Evolutionary conservation across 2,113 vertebrate genomes (phyloP).

Genomic region (Phocoena phocoena): DNA sequence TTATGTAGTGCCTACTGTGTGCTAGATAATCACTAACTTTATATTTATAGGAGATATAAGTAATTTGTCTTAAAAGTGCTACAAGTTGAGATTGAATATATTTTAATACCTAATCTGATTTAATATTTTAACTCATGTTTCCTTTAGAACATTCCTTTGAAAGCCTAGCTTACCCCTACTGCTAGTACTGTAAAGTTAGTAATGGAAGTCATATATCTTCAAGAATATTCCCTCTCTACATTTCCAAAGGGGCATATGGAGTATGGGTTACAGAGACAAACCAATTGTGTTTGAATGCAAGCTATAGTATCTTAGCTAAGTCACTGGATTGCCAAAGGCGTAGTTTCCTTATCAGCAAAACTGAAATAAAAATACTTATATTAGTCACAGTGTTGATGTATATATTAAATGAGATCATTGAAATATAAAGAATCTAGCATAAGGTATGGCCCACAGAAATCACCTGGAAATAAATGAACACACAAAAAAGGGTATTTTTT

Average conservation of each 20-base stretch:
- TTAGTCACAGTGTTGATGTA: neutral
- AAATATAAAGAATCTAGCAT: neutral
- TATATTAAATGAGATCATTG: neutral
- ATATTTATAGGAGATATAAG: neutral
- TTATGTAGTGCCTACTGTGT: neutral
- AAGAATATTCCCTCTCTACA: neutral
- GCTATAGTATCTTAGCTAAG: neutral
- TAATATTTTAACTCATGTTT: neutral
- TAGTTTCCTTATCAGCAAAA: neutral
- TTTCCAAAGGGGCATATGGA: neutral
- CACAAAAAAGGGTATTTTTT: neutral
- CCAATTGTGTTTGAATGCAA: neutral
- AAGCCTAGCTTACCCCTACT: neutral
- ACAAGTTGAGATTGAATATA: neutral
- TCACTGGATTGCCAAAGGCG: neutral
- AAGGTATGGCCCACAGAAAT: neutral
- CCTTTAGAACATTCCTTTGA: constrained; percentile 9
- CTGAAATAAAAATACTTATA: neutral
- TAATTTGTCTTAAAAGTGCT: neutral
- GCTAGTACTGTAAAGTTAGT: neutral
- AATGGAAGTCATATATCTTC: neutral
- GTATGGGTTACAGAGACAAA: neutral
- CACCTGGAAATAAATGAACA: neutral
- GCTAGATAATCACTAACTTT: neutral
- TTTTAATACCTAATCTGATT: neutral